Base-by-base conservation (phyloP, 2,888 invertebrate genomes). In the Apamea monoglypha region DNA sequence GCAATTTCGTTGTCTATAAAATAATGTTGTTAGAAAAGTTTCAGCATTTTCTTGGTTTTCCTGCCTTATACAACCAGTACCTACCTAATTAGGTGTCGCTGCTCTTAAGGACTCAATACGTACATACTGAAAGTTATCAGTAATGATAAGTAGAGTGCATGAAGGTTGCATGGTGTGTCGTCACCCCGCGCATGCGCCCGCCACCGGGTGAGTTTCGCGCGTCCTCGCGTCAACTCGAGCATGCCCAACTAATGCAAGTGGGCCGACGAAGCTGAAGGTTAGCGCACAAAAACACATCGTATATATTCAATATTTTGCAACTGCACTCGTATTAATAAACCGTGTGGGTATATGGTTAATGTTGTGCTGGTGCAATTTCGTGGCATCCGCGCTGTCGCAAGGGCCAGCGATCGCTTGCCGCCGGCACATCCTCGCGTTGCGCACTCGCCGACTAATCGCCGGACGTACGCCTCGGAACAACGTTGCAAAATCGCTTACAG, bases 301-400 rank as follows among this genome's bases (percentile, higher is more conserved):
- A 92, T 93, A 93, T 94, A 94, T 94, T 93, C 93, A 93, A 94
- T 94, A 95, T 96, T 96, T 96, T 95, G 96, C 95, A 96, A 96
- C 93, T 94, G 95, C 94, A 94, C 93, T 94, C 91, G 95, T 96
- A 96, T 96, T 96, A 95, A 96, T 96, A 96, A 95, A 95, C 91
- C 89, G 91, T 92, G 91, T 92, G 93, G 91, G 91, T 92, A 91
- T 93, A 94, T 93, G 92, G 93, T 92, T 93, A 92, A 93, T 93
- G 91, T 91, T 91, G 90, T 92, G 91, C 90, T 94, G 92, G 94
- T 95, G 96, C 96, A 96, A 96, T 94, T 92, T 92, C 91, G 94
- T 92, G 94, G 96, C 95, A 95, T 96, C 96, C 96, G 96, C 94
- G 95, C 94, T 96, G 96, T 95, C 96, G 96, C 94, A 96, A 96